phyloP scores from a whole-genome alignment of 2,888 invertebrate genomes.

The Cerastoderma edule region DNA sequence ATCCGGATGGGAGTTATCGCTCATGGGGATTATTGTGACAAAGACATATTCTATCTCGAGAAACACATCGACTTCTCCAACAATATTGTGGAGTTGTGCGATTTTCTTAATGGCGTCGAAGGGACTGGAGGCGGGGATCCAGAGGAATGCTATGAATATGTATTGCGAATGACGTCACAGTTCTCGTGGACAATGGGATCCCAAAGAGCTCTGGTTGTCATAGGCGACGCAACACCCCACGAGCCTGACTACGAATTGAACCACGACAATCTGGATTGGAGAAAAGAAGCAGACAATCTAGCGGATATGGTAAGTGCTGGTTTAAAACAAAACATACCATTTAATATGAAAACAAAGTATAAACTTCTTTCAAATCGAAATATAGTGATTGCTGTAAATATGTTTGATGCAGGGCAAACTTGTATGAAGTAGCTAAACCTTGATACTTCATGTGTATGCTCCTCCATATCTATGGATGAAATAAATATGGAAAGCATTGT shows the following conservation, averaged over 20 bases:
- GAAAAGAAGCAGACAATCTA: conserved; percentile 62
- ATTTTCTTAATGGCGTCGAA: conserved; percentile 71
- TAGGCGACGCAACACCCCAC: conserved; percentile 80
- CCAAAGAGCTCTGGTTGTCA: conserved; percentile 77
- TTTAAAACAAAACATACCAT: neutral
- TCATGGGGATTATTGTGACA: conserved; percentile 82
- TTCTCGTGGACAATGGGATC: conserved; percentile 73
- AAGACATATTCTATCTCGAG: conserved; percentile 74
- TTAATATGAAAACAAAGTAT: too few relatives aligned
- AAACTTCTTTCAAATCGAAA: too few relatives aligned
- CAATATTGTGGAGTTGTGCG: conserved; percentile 68
- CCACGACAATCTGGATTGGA: conserved; percentile 76
- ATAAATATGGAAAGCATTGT: too few relatives aligned
- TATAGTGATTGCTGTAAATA: too few relatives aligned
- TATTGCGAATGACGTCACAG: conserved; percentile 70
- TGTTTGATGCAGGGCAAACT: too few relatives aligned
- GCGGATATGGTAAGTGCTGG: conserved; percentile 46
- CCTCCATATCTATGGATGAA: too few relatives aligned
- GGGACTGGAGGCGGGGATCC: conserved; percentile 79
- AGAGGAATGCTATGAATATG: conserved; percentile 81
- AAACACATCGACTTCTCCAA: conserved; percentile 75
- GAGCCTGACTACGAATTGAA: conserved; percentile 69
- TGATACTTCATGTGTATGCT: too few relatives aligned
- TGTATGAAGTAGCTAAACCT: too few relatives aligned
- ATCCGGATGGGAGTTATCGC: conserved; percentile 79